Percentiles rank a stretch among this genome's conserved stretches.
Evolutionary conservation across 2,888 invertebrate species (phyloP).

Genomic region (Eilema griseolum): DNA sequence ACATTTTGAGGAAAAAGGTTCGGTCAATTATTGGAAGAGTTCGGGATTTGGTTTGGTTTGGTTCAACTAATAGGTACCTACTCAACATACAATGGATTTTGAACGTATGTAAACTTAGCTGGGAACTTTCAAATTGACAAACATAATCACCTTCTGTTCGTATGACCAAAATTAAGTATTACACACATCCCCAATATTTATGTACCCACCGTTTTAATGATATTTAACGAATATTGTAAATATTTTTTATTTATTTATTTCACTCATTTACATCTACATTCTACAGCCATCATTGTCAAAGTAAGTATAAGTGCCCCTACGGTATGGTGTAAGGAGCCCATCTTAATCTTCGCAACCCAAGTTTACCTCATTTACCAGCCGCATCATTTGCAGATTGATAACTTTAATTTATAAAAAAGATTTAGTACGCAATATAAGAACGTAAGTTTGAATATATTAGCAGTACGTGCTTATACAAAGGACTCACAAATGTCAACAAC

Average conservation of each 20-base stretch:
- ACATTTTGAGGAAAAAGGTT: conserved; percentile 38
- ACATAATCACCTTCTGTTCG: background rate
- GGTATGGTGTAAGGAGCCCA: too few relatives aligned
- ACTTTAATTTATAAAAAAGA: background rate
- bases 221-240: too few relatives aligned
- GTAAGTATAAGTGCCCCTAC: too few relatives aligned
- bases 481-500: background rate
- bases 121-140: background rate
- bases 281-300: too few relatives aligned
- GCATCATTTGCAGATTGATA: too few relatives aligned
- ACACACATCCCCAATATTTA: too few relatives aligned
- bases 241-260: too few relatives aligned
- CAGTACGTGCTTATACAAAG: background rate
- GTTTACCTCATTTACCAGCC: too few relatives aligned
- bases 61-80: too few relatives aligned
- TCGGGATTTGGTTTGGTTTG: conserved; percentile 27
- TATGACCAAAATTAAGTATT: too few relatives aligned
- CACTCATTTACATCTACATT: too few relatives aligned
- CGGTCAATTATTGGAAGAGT: conserved; percentile 24
- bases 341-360: background rate
- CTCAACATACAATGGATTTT: conserved; percentile 25
- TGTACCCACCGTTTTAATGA: too few relatives aligned
- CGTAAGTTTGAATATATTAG: conserved; percentile 23
- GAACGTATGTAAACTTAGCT: conserved; percentile 20
- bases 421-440: conserved; percentile 18